phyloP scores from a whole-genome alignment of 2,113 vertebrate genomes.

The Sprattus sprattus region DNA sequence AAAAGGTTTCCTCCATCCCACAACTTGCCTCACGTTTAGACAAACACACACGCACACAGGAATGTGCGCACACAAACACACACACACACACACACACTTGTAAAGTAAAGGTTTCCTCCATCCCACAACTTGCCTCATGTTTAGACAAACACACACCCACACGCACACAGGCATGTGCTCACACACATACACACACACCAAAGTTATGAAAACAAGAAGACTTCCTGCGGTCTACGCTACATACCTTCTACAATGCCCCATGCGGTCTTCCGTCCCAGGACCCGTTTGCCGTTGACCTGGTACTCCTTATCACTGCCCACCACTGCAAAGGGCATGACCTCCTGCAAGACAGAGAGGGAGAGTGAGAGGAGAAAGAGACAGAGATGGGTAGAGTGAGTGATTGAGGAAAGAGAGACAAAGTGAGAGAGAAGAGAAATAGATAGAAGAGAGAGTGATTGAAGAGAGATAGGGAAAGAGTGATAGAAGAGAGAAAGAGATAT shows the following conservation, averaged over 20 bases:
- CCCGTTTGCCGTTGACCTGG: slow-evolving; percentile 91
- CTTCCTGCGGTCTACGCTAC: slow-evolving; percentile 15
- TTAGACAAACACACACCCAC: slow-evolving; percentile 8
- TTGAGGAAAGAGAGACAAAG: not conserved
- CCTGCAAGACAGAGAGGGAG: slow-evolving; percentile 66
- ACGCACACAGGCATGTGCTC: not conserved
- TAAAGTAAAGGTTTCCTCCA: no score
- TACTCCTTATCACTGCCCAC: slow-evolving; percentile 98
- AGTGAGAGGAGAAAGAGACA: slow-evolving; percentile 23
- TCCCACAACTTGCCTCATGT: no score
- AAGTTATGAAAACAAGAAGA: not conserved
- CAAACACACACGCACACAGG: slow-evolving; percentile 3
- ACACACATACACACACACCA: slow-evolving; percentile 16
- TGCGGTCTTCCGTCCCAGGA: slow-evolving; percentile 91
- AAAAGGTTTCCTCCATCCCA: no score
- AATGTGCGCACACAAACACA: not conserved
- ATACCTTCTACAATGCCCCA: slow-evolving; percentile 98
- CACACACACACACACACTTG: not conserved
- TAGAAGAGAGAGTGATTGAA: no score
- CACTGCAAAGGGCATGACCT: slow-evolving; percentile 95
- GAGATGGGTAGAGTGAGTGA: slow-evolving; percentile 18
- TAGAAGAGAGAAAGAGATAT: not conserved
- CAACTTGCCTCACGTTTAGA: not conserved
- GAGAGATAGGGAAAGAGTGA: not conserved
- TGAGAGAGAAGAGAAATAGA: not conserved